A percentile compares a stretch with the other conserved stretches of the same genome.
Conservation (phyloP, 2,888 invertebrate species). For the Drosophila suboccidentalis region DNA sequence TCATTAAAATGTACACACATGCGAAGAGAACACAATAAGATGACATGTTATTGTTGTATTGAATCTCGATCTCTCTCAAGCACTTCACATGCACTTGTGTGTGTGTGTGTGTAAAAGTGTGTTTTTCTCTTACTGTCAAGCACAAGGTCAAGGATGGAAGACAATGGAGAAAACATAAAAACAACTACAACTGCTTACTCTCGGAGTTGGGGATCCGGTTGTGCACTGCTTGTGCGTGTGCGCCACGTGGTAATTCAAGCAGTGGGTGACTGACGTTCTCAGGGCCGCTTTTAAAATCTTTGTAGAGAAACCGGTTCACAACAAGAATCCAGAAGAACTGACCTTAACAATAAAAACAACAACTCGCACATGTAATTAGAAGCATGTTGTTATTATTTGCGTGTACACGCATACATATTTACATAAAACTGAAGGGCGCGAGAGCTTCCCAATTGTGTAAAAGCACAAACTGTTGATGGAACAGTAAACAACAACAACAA, state of each 20-base stretch:
- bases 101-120: not conserved
- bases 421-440: constrained; percentile 34
- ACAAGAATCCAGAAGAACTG: constrained; percentile 56
- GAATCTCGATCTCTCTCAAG: not conserved
- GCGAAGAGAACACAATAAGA: constrained; percentile 2
- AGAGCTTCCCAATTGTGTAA: constrained; percentile 38
- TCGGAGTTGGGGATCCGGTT: constrained; percentile 10
- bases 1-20: constrained; percentile 41
- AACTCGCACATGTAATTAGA: constrained; percentile 7
- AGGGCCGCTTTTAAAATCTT: constrained; percentile 25
- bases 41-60: not conserved
- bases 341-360: constrained; percentile 47
- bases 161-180: constrained; percentile 4
- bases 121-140: not conserved
- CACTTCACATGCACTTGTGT: not conserved
- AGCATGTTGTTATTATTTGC: constrained; percentile 26
- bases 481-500: constrained; percentile 28
- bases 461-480: constrained; percentile 29
- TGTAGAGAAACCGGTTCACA: constrained; percentile 42
- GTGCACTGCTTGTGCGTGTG: not conserved
- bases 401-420: constrained; percentile 4
- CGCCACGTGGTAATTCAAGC: constrained; percentile 37
- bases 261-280: constrained; percentile 10
- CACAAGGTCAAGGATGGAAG: constrained; percentile 33
- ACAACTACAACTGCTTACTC: constrained; percentile 7